phyloP scores from a whole-genome alignment of 2,113 vertebrate genomes.

The Petaurus breviceps region DNA sequence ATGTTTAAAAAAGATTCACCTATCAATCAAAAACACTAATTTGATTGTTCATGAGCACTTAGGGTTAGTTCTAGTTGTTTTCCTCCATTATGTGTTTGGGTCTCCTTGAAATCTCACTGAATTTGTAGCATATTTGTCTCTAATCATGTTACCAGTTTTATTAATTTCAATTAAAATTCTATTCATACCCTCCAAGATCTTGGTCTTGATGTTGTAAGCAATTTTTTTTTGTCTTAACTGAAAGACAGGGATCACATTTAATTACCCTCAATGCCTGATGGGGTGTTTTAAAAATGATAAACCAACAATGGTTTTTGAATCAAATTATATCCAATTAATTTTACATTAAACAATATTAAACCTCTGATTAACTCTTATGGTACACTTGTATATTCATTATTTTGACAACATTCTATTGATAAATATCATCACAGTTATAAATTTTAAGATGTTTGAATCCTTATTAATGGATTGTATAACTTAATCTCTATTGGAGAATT shows the following conservation, averaged over 20 bases:
- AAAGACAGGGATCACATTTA: not conserved
- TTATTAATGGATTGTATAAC: not conserved
- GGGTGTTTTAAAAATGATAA: not conserved
- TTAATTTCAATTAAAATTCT: not conserved
- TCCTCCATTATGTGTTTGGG: too few species aligned
- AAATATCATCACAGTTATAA: not conserved
- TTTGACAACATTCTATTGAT: not conserved
- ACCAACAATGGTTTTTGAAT: not conserved
- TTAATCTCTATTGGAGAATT: not conserved
- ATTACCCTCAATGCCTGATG: not conserved
- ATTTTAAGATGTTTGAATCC: not conserved
- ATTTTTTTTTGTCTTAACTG: not conserved
- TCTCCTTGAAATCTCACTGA: too few species aligned
- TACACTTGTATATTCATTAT: not conserved
- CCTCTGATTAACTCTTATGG: not conserved
- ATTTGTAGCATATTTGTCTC: not conserved
- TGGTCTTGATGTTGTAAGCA: not conserved
- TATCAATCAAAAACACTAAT: too few species aligned
- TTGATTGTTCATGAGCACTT: not conserved
- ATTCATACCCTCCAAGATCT: not conserved
- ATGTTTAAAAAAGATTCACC: too few species aligned
- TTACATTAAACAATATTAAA: not conserved
- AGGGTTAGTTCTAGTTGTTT: too few species aligned
- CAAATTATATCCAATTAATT: not conserved
- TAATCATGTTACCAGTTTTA: not conserved